Evolutionary conservation across 2,797 vertebrate species (phyloP).

Genomic region (Chelmon rostratus): DNA sequence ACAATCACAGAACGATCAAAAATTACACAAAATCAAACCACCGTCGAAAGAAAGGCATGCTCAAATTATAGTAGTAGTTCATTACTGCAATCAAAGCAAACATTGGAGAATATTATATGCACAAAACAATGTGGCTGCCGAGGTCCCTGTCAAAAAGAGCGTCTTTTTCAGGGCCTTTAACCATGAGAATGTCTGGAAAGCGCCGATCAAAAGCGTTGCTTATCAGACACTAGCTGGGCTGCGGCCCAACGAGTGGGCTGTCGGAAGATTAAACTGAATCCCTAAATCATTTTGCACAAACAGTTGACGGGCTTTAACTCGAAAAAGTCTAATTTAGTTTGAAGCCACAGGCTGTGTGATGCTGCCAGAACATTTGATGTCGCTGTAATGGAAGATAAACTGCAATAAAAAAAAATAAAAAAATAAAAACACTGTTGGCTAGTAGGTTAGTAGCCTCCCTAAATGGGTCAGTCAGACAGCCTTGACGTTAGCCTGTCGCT

Average conservation of each 20-base stretch:
- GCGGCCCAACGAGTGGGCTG: slow-evolving; percentile 51
- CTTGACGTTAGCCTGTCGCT: slow-evolving; percentile 3
- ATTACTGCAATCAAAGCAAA: not conserved
- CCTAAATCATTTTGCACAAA: slow-evolving; percentile 50
- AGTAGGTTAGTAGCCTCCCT: slow-evolving; percentile 39
- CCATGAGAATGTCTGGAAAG: slow-evolving; percentile 41
- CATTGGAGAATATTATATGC: not conserved
- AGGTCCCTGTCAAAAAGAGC: slow-evolving; percentile 3
- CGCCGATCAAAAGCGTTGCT: slow-evolving; percentile 5
- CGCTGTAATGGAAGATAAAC: slow-evolving; percentile 47
- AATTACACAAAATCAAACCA: not conserved
- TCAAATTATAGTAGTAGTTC: not conserved
- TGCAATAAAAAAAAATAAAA: no score
- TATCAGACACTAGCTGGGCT: slow-evolving; percentile 53
- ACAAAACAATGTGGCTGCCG: not conserved
- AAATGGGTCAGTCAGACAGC: slow-evolving; percentile 37
- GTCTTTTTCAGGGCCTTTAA: slow-evolving; percentile 38
- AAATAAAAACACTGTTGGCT: slow-evolving; percentile 28
- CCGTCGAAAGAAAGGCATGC: not conserved
- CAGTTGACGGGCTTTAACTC: slow-evolving; percentile 55
- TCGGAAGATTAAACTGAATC: slow-evolving; percentile 66
- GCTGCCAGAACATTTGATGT: slow-evolving; percentile 50
- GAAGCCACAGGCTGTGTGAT: slow-evolving; percentile 33
- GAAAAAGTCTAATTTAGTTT: slow-evolving; percentile 55
- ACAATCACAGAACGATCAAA: not conserved